A percentile compares a stretch with the other conserved stretches of the same genome.
Conservation (phyloP, 2,888 invertebrate genomes). For the Dicyrtoma fusca region DNA sequence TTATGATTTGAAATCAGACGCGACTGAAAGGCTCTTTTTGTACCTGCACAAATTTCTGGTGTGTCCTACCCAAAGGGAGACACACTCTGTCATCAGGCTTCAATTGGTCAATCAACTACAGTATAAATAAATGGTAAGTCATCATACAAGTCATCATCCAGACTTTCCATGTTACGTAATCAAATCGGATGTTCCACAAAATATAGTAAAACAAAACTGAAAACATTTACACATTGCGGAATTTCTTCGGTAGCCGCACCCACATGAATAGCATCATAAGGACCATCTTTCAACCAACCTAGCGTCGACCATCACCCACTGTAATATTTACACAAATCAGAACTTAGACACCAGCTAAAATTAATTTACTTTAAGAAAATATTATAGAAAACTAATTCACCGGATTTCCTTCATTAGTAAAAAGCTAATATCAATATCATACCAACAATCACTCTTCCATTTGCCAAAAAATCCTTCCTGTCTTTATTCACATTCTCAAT, state of each 20-base stretch:
- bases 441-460: too few relatives aligned
- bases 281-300: conserved; percentile 75
- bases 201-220: conserved; percentile 1
- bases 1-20: too few relatives aligned
- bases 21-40: too few relatives aligned
- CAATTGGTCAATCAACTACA: conserved; percentile 79
- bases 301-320: conserved; percentile 90
- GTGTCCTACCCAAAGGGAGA: conserved; percentile 76
- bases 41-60: conserved; percentile 75
- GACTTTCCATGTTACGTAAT: neutral
- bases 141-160: conserved; percentile 11
- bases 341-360: too few relatives aligned
- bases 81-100: conserved; percentile 87
- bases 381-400: neutral
- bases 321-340: conserved; percentile 30
- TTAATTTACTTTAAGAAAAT: neutral
- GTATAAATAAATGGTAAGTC: conserved; percentile 29
- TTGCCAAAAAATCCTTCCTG: conserved; percentile 70
- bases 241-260: conserved; percentile 83
- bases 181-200: too few relatives aligned
- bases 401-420: neutral
- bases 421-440: too few relatives aligned
- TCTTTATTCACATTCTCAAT: conserved; percentile 75
- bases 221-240: conserved; percentile 70
- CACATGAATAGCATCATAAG: conserved; percentile 85